These are phyloP conservation scores for Oopsacas minuta DNA, from an alignment of 37 sponge, comb jelly and placozoan genomes.

Conservation along the genomic window DNA sequence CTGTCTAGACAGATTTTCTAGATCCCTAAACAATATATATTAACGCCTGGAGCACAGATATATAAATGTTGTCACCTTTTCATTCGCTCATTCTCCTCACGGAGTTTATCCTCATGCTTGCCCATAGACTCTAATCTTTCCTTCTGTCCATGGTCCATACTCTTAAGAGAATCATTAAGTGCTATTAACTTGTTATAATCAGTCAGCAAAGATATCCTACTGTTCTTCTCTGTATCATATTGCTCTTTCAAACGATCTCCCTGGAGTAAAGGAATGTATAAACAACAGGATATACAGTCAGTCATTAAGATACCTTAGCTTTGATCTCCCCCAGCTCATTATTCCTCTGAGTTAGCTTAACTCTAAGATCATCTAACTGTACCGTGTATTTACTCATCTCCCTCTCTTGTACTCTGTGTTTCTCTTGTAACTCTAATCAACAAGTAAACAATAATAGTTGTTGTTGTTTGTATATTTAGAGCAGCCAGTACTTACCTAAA, in stretches of 20 bases:
- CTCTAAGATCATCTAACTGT: conserved; percentile 52
- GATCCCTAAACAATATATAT: background rate
- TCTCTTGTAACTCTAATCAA: background rate
- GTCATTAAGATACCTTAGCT: background rate
- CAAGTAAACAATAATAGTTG: background rate
- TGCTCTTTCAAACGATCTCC: background rate
- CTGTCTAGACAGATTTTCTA: background rate
- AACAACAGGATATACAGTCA: background rate
- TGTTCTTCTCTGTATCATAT: background rate
- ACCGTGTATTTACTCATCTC: background rate
- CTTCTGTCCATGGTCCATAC: background rate
- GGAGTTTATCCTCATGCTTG: background rate
- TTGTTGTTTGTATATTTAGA: no score
- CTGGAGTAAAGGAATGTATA: background rate
- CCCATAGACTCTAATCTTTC: background rate
- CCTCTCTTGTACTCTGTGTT: background rate
- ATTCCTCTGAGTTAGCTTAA: conserved; percentile 35
- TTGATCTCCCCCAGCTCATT: conserved; percentile 35
- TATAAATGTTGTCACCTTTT: no score
- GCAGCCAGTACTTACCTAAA: background rate
- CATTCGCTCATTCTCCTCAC: background rate
- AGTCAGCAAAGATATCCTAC: background rate
- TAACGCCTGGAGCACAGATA: no score
- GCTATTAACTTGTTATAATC: background rate
- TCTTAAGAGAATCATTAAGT: background rate